These are phyloP conservation scores for Imbricaverruca yamaguchii DNA, from an alignment of 2,888 invertebrate genomes.

Conservation along the genomic window DNA sequence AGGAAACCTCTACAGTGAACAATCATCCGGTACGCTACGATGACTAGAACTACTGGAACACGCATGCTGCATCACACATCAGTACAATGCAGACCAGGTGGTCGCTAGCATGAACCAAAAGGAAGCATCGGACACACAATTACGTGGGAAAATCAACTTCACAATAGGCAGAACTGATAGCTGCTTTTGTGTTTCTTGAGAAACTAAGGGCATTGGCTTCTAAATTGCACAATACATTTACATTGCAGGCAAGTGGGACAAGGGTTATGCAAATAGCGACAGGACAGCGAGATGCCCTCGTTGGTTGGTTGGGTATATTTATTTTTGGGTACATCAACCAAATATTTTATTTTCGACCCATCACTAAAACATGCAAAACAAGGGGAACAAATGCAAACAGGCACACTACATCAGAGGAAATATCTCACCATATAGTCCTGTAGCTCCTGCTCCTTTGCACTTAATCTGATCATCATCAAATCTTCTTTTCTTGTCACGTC, in stretches of 20 bases:
- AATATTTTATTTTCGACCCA: neutral
- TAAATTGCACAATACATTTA: neutral
- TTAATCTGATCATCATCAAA: conserved; percentile 80
- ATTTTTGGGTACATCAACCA: neutral
- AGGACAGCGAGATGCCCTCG: neutral
- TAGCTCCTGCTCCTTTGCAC: conserved; percentile 93
- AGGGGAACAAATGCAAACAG: neutral
- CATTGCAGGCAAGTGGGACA: neutral
- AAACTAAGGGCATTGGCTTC: too few species aligned
- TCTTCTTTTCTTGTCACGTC: conserved; percentile 87
- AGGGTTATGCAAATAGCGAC: neutral
- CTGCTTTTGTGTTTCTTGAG: too few species aligned
- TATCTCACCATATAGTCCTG: conserved; percentile 86
- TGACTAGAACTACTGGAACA: too few species aligned
- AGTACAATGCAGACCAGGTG: too few species aligned
- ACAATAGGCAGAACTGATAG: too few species aligned
- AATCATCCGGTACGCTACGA: too few species aligned
- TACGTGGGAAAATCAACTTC: too few species aligned
- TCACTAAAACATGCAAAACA: conserved; percentile 29
- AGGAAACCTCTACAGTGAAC: too few species aligned
- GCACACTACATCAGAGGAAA: neutral
- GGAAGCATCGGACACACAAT: too few species aligned
- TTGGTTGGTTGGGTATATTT: neutral
- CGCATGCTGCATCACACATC: too few species aligned
- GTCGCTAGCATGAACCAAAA: too few species aligned